Percentiles rank a stretch among this genome's conserved stretches.
phyloP scores from a whole-genome alignment of 1,140 invertebrate species.

The Meloidogyne hapla region DNA sequence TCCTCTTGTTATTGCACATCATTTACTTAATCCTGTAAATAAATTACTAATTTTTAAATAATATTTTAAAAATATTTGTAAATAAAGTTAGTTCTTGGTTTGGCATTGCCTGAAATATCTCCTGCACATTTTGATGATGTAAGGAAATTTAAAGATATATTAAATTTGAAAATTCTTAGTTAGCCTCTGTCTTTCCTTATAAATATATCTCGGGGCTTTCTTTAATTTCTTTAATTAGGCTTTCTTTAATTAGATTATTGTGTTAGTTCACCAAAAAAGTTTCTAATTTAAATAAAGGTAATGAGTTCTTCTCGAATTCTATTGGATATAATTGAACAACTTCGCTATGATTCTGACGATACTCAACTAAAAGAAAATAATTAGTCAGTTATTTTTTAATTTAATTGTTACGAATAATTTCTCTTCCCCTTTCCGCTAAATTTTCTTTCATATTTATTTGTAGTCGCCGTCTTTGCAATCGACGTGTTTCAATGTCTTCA shows the following conservation, averaged over 20 bases:
- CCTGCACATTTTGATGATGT: constrained; percentile 62
- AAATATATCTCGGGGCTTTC: too few species aligned
- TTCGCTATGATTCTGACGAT: constrained; percentile 59
- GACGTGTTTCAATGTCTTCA: constrained; percentile 55
- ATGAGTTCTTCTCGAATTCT: constrained; percentile 55
- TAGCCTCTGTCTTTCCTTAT: too few species aligned
- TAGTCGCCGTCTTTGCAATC: constrained; percentile 48
- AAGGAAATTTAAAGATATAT: constrained; percentile 26
- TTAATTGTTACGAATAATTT: too few species aligned
- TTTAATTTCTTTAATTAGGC: too few species aligned
- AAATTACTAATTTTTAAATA: not conserved
- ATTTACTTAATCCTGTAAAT: constrained; percentile 53
- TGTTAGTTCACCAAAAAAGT: too few species aligned
- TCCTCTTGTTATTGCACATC: constrained; percentile 48
- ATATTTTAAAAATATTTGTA: not conserved
- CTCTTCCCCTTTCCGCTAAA: too few species aligned
- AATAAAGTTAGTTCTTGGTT: constrained; percentile 50
- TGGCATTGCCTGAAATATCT: constrained; percentile 46
- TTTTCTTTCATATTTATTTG: constrained; percentile 9
- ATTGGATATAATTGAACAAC: constrained; percentile 58
- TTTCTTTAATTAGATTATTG: too few species aligned
- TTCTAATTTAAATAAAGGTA: too few species aligned
- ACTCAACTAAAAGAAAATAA: constrained; percentile 35
- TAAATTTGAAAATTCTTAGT: too few species aligned
- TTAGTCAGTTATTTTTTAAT: constrained; percentile 24